A percentile compares a stretch with the other conserved stretches of the same genome.
These are phyloP conservation scores for Acrocephalus arundinaceus DNA, from an alignment of 2,113 vertebrate genomes.

Conservation along the genomic window DNA sequence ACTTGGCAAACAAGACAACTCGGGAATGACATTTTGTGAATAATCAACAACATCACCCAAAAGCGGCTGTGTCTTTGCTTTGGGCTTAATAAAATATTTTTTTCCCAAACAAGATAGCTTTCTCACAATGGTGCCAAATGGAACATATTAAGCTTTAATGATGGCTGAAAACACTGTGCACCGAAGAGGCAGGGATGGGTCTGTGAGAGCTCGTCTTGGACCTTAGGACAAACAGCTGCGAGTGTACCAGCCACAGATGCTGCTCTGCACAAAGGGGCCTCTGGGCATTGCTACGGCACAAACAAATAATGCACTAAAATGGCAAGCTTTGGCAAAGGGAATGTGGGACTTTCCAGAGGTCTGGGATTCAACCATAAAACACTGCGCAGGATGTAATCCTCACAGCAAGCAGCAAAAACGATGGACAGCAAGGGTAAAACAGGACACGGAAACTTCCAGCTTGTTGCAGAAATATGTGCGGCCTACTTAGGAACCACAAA, in stretches of 20 bases:
- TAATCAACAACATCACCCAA: constrained; percentile 53
- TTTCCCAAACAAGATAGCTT: constrained; percentile 11
- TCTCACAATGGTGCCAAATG: constrained; percentile 19
- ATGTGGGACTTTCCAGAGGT: neutral
- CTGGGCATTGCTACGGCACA: neutral
- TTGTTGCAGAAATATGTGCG: neutral
- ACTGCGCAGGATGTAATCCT: neutral
- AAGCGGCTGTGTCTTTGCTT: constrained; percentile 31
- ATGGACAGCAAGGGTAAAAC: neutral
- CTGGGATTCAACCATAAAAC: neutral
- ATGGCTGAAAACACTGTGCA: neutral
- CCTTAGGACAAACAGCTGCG: neutral
- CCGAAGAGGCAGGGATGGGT: neutral
- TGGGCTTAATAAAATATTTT: neutral
- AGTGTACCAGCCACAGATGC: neutral
- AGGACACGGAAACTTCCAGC: neutral
- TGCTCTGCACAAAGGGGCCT: neutral
- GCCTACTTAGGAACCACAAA: neutral
- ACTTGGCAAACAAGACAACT: constrained; percentile 19
- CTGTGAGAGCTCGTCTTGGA: neutral
- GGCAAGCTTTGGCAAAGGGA: neutral
- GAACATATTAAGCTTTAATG: constrained; percentile 35
- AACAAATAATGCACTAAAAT: neutral
- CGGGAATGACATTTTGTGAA: constrained; percentile 31
- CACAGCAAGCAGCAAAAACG: neutral